Evolutionary conservation across 2,888 invertebrate genomes (phyloP).

Genomic region (Galeruca laticollis): DNA sequence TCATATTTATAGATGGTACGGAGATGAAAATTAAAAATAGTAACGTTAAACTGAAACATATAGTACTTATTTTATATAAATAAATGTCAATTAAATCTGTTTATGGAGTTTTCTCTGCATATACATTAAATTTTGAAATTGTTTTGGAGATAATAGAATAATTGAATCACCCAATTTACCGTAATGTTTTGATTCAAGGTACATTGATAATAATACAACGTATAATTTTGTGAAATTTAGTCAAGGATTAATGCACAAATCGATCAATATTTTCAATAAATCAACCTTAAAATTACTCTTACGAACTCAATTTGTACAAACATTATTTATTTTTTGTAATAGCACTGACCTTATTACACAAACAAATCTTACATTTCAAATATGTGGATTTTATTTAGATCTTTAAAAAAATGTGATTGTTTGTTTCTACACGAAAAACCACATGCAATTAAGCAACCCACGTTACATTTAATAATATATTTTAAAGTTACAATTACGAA

Average conservation of each 20-base stretch:
- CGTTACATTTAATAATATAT: slow-evolving; percentile 5
- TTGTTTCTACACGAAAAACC: slow-evolving; percentile 25
- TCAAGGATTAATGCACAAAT: slow-evolving; percentile 41
- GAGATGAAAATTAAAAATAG: not conserved
- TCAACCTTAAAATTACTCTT: slow-evolving; percentile 31
- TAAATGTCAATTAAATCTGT: too few species aligned
- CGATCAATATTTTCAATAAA: slow-evolving; percentile 34
- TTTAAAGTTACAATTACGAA: too few species aligned
- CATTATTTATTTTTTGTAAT: slow-evolving; percentile 14
- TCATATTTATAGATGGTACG: slow-evolving; percentile 17
- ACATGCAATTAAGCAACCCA: slow-evolving; percentile 6
- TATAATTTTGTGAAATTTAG: slow-evolving; percentile 12
- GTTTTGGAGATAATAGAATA: too few species aligned
- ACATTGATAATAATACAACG: not conserved
- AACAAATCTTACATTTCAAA: slow-evolving; percentile 28
- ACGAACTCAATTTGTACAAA: slow-evolving; percentile 6
- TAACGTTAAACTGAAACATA: not conserved
- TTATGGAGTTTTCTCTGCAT: too few species aligned
- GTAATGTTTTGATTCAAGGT: slow-evolving; percentile 8
- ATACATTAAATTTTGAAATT: not conserved
- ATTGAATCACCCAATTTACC: too few species aligned
- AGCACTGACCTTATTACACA: slow-evolving; percentile 23
- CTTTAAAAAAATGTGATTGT: slow-evolving; percentile 33
- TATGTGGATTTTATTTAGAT: slow-evolving; percentile 36
- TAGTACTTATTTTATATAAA: too few species aligned